Base-by-base conservation (phyloP, 2,888 invertebrate genomes). In the Calliopum simillimum region DNA sequence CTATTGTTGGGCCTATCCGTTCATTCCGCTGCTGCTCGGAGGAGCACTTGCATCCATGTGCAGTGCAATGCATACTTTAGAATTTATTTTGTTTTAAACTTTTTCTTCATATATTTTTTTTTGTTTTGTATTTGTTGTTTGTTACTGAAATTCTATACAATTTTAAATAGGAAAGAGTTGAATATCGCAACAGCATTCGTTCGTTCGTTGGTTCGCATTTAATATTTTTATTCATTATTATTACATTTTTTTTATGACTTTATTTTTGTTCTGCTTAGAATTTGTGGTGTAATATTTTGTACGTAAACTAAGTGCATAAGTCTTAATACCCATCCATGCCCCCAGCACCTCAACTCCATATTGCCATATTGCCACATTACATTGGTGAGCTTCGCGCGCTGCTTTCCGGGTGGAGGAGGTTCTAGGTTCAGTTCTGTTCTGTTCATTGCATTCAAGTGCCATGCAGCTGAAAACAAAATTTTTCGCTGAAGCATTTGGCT, bases 121-220 rank as follows among this genome's bases (percentile, higher is more conserved):
- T 19, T 16, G 16, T 23, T 55, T 55, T 21, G n/a, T 33, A 3
- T 33, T 53, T 5, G 53, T 59, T 61, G 16, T 33, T 55, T 63
- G 16, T 53, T 69, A 21, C 33, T 49, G 58, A 64, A 69, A 58
- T 69, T 69, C 69, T 69, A 69, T 69, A 69, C 56, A 64, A 64
- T 69, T 69, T 64, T 59, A 41, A 64, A 69, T 69, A 69, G 47
- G 33, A 33, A 33, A 33, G 58, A 64, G 64, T 51, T 69, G 69
- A 56, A 64, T 41, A 69, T 56, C 65, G 25, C 47, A 58, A 56
- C 56, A 67, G 56, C 46, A 56, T 51, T 53, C 51, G 33, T 53
- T 25, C 51, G 19, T 19, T 44, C 53, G 33, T 53, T 25, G 64
- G 19, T 19, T 44, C 53, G 25, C 66, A 67, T 47, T 67, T 58